Percentiles rank a stretch among this genome's conserved stretches.
phyloP scores from a whole-genome alignment of 2,888 invertebrate species.

The Archaeoteleia sp. region DNA sequence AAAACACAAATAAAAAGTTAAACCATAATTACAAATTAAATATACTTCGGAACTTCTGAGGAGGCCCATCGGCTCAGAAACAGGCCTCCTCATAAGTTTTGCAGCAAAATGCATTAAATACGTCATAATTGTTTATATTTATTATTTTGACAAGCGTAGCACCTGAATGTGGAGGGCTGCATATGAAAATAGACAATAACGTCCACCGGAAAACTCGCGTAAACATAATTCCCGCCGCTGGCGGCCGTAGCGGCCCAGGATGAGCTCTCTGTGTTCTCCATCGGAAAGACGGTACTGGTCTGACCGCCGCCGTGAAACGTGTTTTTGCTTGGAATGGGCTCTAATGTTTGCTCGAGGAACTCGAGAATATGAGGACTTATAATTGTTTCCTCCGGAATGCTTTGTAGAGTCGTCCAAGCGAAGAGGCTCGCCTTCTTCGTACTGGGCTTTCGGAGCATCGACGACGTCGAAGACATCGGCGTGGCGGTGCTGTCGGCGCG shows the following conservation, averaged over 20 bases:
- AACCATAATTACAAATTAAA: not conserved
- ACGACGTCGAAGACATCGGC: conserved; percentile 63
- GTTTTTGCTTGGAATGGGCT: conserved; percentile 89
- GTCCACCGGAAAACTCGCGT: conserved; percentile 97
- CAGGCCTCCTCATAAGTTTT: no score
- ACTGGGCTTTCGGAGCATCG: conserved; percentile 77
- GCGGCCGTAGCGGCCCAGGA: conserved; percentile 72
- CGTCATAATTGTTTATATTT: no score
- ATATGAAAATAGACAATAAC: conserved; percentile 99
- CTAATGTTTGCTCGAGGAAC: conserved; percentile 97
- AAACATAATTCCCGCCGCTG: conserved; percentile 79
- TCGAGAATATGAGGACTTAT: conserved; percentile 98
- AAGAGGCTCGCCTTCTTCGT: conserved; percentile 92
- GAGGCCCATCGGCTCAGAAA: no score
- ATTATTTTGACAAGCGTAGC: no score
- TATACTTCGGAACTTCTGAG: no score
- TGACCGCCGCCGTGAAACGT: conserved; percentile 68
- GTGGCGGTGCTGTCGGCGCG: conserved; percentile 68
- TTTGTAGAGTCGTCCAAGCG: conserved; percentile 97
- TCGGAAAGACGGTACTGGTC: conserved; percentile 63
- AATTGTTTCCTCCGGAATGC: conserved; percentile 97
- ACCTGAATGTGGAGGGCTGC: conserved; percentile 93
- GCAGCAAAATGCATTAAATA: no score
- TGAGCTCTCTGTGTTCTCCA: conserved; percentile 69
- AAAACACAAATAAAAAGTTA: not conserved